phyloP scores from a whole-genome alignment of 2,113 vertebrate species.

The Galemys pyrenaicus region DNA sequence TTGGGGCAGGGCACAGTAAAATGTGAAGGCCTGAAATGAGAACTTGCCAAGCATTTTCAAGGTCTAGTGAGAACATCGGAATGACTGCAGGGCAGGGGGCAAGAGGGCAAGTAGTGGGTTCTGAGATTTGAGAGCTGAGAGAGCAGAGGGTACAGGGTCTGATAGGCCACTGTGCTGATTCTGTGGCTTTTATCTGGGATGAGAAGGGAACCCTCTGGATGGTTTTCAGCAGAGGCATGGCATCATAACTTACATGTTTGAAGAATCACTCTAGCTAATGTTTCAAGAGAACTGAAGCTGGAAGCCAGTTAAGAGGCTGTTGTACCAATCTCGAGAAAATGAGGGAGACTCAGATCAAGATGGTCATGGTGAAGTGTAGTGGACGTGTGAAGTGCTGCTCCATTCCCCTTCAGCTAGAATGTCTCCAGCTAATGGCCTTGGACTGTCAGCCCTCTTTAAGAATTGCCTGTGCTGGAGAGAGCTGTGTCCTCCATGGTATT shows the following conservation, averaged over 20 bases:
- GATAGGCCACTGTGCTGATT: neutral
- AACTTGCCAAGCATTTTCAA: neutral
- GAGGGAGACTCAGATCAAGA: neutral
- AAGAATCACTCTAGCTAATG: neutral
- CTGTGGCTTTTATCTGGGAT: neutral
- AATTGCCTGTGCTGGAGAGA: neutral
- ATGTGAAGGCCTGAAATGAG: neutral
- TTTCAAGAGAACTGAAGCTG: neutral
- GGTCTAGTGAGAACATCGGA: neutral
- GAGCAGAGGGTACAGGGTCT: fast-evolving
- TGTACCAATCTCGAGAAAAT: neutral
- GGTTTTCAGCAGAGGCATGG: neutral
- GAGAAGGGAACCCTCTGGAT: neutral
- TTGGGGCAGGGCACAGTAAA: neutral
- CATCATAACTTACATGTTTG: neutral
- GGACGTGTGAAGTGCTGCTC: neutral
- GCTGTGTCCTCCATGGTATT: neutral
- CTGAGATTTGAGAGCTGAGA: neutral
- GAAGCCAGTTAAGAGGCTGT: too few species aligned
- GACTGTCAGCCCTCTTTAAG: neutral
- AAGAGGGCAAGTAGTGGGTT: neutral
- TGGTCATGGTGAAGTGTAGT: fast-evolving
- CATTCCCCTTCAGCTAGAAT: neutral
- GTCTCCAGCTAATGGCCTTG: neutral
- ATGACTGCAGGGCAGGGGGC: neutral